Evolutionary conservation across 35 echinoderm and acorn worm species (phyloP).

Genomic region (Stichopus chloronotus): DNA sequence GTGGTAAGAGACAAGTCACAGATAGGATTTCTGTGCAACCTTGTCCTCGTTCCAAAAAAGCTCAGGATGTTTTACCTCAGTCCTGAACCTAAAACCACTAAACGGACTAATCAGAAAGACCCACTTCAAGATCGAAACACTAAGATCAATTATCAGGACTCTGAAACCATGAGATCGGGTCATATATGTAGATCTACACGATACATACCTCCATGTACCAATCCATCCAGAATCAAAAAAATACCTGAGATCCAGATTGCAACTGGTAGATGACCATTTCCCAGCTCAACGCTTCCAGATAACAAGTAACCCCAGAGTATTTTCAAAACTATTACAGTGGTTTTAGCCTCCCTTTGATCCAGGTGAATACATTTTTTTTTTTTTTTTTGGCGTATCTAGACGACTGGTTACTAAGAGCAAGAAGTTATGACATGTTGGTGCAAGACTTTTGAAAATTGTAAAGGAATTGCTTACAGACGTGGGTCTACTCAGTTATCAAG

Average conservation of each 20-base stretch:
- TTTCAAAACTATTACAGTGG: background rate
- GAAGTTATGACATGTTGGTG: too few relatives aligned
- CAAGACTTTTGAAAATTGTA: too few relatives aligned
- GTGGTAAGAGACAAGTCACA: background rate
- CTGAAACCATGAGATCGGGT: constrained; percentile 1
- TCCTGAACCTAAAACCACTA: background rate
- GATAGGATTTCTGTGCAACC: background rate
- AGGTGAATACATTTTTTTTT: constrained; percentile 4
- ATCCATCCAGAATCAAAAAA: constrained; percentile 4
- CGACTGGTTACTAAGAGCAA: constrained; percentile 14
- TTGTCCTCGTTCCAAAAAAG: constrained; percentile 12
- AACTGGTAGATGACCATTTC: background rate
- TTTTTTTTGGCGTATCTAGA: background rate
- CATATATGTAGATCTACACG: background rate
- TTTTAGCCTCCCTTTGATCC: background rate
- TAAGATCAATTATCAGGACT: background rate
- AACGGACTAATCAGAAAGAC: background rate
- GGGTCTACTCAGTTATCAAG: too few relatives aligned
- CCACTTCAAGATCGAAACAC: constrained; percentile 41
- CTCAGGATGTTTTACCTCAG: background rate
- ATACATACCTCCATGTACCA: constrained; percentile 3
- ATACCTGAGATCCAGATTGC: background rate
- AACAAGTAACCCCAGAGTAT: background rate
- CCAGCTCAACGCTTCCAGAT: background rate
- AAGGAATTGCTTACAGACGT: too few relatives aligned